Evolutionary conservation across 2,797 vertebrate genomes (phyloP), one percentile per base, ranked within the genome.

Genomic region (Danionella dracula): DNA sequence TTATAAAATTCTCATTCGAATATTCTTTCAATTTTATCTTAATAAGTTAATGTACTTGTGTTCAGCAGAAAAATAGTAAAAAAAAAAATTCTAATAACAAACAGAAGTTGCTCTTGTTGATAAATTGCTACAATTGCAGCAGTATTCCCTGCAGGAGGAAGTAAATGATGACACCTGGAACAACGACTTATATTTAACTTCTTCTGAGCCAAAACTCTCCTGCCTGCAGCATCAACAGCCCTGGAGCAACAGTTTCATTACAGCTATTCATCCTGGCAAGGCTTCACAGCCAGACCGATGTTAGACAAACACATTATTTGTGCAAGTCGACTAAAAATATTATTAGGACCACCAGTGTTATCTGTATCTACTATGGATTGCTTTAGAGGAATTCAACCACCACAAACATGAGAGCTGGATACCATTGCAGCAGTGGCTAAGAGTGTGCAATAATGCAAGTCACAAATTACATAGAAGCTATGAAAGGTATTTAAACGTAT

Each of bases 261-360:
- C 35, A 20, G 54, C 17, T 55, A 71, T 77, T 75, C 41, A 71
- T 77, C 70, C 67, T 72, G 13, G 27, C 50, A 38, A 34, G 63
- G 42, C 54, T 66, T 66, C 70, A 54, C 23, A 56, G 15, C 23
- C 8, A 35, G 5, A 13, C 60, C 46, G 10, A 29, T 54, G 66
- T 37, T 31, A 37, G 20, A 56, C 19, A 37, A 65, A 55, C 44
- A 21, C 44, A 38, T 45, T 13, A 48, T 44, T 32, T 55, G 46
- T 57, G 46, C 46, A 66, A 50, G 42, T 29, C 11, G 11, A 53
- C 8, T 17, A 51, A 35, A 66, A 53, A 15, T 15, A 62, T 75
- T 21, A 10, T 21, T 6, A 31, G 46, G 41, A 13, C 13, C 5
- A 15, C 10, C 29, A 12, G 40, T 45, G 32, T 29, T 41, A 44